A percentile compares a stretch with the other conserved stretches of the same genome.
Evolutionary conservation across 2,113 vertebrate genomes (phyloP).

Genomic region (Asarcornis scutulata): DNA sequence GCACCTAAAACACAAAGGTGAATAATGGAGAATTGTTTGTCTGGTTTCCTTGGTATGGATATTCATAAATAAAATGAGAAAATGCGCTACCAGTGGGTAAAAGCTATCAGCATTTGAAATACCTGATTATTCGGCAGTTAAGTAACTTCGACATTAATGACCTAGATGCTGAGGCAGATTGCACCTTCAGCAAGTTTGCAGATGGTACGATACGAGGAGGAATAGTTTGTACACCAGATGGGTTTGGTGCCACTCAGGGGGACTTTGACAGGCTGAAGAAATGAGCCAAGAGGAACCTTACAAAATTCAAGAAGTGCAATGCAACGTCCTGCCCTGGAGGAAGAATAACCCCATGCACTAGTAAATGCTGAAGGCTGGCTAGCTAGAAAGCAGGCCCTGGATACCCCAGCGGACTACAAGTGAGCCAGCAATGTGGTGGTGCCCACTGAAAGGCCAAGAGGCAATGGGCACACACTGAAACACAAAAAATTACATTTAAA

Average conservation of each 20-base stretch:
- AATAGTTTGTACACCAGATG: not conserved
- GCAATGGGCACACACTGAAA: not conserved
- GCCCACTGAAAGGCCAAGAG: not conserved
- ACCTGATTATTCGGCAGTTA: not conserved
- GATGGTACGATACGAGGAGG: not conserved
- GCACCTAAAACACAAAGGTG: not conserved
- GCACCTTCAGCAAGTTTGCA: not conserved
- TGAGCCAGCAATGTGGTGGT: not conserved
- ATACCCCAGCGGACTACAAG: not conserved
- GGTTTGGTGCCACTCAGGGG: not conserved
- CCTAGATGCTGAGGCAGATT: not conserved
- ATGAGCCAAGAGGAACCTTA: not conserved
- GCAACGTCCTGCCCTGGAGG: not conserved
- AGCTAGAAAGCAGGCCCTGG: not conserved
- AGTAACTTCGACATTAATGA: not conserved
- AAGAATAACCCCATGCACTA: not conserved
- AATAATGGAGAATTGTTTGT: constrained; percentile 1
- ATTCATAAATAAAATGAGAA: not conserved
- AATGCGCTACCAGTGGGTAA: not conserved
- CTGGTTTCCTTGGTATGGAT: too few species aligned
- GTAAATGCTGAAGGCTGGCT: not conserved
- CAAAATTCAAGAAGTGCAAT: not conserved
- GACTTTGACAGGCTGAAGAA: not conserved
- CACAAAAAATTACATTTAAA: not conserved
- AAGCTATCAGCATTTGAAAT: not conserved